phyloP scores from a whole-genome alignment of 2,888 invertebrate genomes.

The Brachynemurus nebulosus region DNA sequence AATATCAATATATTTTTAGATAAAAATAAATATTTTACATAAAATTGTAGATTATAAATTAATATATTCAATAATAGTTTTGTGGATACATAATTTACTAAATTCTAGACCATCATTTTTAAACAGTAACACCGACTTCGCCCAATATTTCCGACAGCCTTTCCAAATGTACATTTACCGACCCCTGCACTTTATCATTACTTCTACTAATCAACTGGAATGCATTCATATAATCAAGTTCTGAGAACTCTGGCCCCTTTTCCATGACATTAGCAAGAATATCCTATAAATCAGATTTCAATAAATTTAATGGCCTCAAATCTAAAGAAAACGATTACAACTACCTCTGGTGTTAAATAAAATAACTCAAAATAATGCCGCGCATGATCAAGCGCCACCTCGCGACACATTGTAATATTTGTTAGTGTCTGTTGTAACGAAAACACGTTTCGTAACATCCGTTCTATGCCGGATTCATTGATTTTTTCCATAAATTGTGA shows the following conservation, averaged over 20 bases:
- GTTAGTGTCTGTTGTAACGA: slow-evolving; percentile 75
- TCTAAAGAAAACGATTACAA: slow-evolving; percentile 14
- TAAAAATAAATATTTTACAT: background rate
- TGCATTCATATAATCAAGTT: slow-evolving; percentile 77
- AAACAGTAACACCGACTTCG: slow-evolving; percentile 69
- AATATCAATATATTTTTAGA: background rate
- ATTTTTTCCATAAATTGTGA: slow-evolving; percentile 66
- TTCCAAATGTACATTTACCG: slow-evolving; percentile 53
- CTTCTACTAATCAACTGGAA: slow-evolving; percentile 62
- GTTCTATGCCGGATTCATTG: slow-evolving; percentile 68
- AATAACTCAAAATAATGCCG: slow-evolving; percentile 79
- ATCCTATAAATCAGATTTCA: slow-evolving; percentile 40
- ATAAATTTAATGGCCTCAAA: background rate
- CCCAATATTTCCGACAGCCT: slow-evolving; percentile 75
- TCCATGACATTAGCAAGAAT: slow-evolving; percentile 72
- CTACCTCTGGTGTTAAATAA: slow-evolving; percentile 66
- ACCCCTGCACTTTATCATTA: slow-evolving; percentile 34
- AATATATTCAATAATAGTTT: too few species aligned
- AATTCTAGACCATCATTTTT: slow-evolving; percentile 20
- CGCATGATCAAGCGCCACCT: slow-evolving; percentile 78
- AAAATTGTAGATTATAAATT: too few species aligned
- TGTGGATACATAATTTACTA: too few species aligned
- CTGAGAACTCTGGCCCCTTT: slow-evolving; percentile 76
- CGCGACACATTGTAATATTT: slow-evolving; percentile 66
- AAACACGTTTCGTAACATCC: slow-evolving; percentile 75